Conservation (phyloP, 2,888 invertebrate genomes). For the Coenonympha glycerion region DNA sequence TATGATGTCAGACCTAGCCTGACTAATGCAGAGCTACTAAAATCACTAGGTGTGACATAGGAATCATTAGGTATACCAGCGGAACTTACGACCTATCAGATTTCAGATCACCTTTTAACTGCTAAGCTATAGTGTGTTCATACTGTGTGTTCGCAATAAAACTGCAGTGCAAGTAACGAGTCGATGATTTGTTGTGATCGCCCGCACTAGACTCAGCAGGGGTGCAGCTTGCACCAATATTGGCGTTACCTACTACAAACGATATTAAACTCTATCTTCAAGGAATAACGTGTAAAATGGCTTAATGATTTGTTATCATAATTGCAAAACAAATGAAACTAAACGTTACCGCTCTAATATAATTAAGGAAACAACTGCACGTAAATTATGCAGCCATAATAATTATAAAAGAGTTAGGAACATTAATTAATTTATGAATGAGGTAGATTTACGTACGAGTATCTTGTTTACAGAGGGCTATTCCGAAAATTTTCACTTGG, state of each 20-base stretch:
- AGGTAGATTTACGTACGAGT: no score
- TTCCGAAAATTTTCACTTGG: no score
- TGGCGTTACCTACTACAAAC: background rate
- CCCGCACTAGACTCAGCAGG: slow-evolving; percentile 60
- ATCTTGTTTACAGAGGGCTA: no score
- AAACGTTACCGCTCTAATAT: slow-evolving; percentile 61
- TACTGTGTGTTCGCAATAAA: slow-evolving; percentile 25
- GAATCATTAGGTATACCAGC: no score
- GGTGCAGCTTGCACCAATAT: slow-evolving; percentile 36
- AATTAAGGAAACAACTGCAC: slow-evolving; percentile 54
- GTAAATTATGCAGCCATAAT: background rate
- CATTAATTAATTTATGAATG: no score
- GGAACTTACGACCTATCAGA: no score
- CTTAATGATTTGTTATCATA: slow-evolving; percentile 34
- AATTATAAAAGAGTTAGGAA: no score
- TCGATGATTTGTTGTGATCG: slow-evolving; percentile 71
- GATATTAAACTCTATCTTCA: slow-evolving; percentile 38
- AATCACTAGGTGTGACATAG: no score
- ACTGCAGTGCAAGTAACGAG: slow-evolving; percentile 36
- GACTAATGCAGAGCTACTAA: no score
- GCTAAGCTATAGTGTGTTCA: slow-evolving; percentile 17
- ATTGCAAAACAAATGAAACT: slow-evolving; percentile 68
- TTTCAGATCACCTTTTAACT: no score
- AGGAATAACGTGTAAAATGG: slow-evolving; percentile 33
- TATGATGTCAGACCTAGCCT: no score